Evolutionary conservation across 2,888 invertebrate species (phyloP).

Genomic region (Xanthostigma xanthostigma): DNA sequence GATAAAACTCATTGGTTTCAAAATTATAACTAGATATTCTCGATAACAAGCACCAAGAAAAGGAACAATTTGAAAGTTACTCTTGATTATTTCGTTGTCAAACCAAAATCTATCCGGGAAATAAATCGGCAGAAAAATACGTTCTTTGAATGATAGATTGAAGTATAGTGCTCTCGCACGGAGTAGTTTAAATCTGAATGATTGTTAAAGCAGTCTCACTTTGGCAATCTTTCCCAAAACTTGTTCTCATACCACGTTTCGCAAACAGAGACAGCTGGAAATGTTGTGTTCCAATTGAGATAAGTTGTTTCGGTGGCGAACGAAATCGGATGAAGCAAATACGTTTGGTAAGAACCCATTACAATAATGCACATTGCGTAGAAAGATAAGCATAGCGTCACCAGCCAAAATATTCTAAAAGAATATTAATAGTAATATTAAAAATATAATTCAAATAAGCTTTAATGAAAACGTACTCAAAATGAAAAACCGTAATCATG

Average conservation of each 20-base stretch:
- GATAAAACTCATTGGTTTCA: too few species aligned
- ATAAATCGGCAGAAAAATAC: too few species aligned
- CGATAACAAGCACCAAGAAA: too few species aligned
- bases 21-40: too few species aligned
- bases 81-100: too few species aligned
- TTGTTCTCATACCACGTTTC: constrained; percentile 29
- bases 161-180: too few species aligned
- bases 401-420: constrained; percentile 39
- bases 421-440: constrained; percentile 1
- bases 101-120: too few species aligned
- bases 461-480: too few species aligned
- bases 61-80: too few species aligned
- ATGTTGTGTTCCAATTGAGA: constrained; percentile 44
- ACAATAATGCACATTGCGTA: constrained; percentile 31
- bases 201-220: constrained; percentile 18
- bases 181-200: too few species aligned
- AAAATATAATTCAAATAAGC: not conserved
- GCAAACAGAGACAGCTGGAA: constrained; percentile 44
- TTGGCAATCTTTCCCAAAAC: constrained; percentile 22
- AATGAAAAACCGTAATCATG: too few species aligned
- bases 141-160: too few species aligned
- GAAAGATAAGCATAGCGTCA: constrained; percentile 30
- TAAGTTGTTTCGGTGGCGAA: constrained; percentile 39
- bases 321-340: constrained; percentile 32
- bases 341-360: constrained; percentile 34